phyloP scores from a whole-genome alignment of 2,113 vertebrate species.

The cat (Felis catus) region DNA sequence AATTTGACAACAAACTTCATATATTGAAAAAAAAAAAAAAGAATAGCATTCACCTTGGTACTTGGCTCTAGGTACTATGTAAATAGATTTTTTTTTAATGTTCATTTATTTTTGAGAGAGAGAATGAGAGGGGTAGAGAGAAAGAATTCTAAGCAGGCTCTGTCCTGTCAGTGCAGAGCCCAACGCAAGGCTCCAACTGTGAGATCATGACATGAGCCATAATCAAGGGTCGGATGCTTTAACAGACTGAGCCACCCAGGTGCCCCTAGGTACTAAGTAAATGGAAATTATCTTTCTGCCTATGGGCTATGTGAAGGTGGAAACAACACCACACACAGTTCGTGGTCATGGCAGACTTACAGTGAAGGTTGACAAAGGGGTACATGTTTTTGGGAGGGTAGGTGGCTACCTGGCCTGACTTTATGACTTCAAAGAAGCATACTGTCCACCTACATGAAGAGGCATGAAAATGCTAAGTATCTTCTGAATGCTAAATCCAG shows the following conservation, averaged over 20 bases:
- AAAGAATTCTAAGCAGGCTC: too few relatives aligned
- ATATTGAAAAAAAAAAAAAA: background rate
- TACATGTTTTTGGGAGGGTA: background rate
- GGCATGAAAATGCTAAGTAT: background rate
- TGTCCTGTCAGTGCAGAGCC: too few relatives aligned
- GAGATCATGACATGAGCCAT: too few relatives aligned
- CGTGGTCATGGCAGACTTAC: background rate
- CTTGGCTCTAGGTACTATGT: background rate
- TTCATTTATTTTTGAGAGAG: too few relatives aligned
- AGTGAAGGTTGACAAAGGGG: background rate
- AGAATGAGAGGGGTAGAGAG: too few relatives aligned
- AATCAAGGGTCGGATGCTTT: too few relatives aligned
- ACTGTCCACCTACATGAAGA: background rate
- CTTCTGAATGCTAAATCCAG: background rate
- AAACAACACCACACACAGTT: background rate
- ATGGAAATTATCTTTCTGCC: background rate
- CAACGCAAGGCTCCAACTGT: too few relatives aligned
- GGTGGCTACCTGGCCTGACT: background rate
- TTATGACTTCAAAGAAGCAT: conserved; percentile 30
- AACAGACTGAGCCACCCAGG: too few relatives aligned
- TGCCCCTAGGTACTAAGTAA: background rate
- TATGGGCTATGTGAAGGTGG: background rate
- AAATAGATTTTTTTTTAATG: background rate
- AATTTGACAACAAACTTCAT: too few relatives aligned
- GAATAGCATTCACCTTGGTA: background rate